phyloP scores from a whole-genome alignment of 2,113 vertebrate species.

The Shinisaurus crocodilurus region DNA sequence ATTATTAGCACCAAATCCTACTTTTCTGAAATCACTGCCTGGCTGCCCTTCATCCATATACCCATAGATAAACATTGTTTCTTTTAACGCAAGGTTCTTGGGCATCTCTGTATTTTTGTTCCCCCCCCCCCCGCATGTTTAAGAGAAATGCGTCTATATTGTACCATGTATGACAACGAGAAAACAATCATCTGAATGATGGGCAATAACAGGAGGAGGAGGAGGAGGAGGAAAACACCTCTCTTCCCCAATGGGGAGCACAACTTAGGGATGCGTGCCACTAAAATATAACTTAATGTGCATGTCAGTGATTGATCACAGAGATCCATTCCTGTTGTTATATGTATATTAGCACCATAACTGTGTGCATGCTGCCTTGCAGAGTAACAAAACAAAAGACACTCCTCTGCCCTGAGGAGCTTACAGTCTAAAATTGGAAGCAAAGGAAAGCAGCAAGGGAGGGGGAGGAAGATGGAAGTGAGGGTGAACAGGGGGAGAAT shows the following conservation, averaged over 20 bases:
- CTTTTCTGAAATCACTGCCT: background rate
- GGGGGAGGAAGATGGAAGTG: background rate
- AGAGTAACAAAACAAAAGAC: background rate
- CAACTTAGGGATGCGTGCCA: background rate
- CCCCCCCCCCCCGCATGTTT: too few species aligned
- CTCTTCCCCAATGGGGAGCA: too few species aligned
- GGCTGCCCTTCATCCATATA: too few species aligned
- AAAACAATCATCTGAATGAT: background rate
- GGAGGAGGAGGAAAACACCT: background rate
- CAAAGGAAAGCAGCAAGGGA: too few species aligned
- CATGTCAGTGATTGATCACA: background rate
- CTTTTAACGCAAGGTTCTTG: background rate
- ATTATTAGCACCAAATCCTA: background rate
- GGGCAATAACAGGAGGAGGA: background rate
- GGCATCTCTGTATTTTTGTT: background rate
- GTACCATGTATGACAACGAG: background rate
- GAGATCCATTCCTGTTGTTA: background rate
- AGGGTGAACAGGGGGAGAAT: background rate
- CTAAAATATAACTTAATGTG: background rate
- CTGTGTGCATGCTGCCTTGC: background rate
- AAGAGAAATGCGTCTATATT: background rate
- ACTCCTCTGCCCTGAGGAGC: background rate
- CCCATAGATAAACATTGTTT: background rate
- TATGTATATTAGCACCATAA: background rate
- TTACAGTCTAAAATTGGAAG: background rate